phyloP scores from a whole-genome alignment of 2,113 vertebrate species.

The Odocoileus virginianus region DNA sequence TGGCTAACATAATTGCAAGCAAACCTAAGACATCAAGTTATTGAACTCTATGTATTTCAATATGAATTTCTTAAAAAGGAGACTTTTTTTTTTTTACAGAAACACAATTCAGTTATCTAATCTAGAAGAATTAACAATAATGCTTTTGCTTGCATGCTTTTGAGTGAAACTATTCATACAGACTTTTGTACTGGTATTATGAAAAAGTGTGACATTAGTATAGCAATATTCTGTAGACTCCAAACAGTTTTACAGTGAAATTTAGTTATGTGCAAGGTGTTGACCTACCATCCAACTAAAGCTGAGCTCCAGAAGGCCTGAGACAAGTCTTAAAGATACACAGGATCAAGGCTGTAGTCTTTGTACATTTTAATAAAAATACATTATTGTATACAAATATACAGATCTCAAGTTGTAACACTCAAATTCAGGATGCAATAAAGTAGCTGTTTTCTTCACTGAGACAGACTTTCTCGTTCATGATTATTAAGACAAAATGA shows the following conservation, averaged over 20 bases:
- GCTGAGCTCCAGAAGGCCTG: background rate
- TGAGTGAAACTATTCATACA: background rate
- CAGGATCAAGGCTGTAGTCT: background rate
- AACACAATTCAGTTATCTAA: background rate
- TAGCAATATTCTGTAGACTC: background rate
- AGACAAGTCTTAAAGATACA: conserved; percentile 26
- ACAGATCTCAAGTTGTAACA: conserved; percentile 39
- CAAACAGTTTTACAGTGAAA: background rate
- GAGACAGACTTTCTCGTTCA: background rate
- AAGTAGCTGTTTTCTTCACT: background rate
- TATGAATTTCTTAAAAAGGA: background rate
- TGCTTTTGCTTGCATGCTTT: background rate
- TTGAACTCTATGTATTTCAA: background rate
- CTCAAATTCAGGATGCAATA: conserved; percentile 25
- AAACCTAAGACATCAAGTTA: background rate
- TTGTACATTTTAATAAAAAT: conserved; percentile 66
- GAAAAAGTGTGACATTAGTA: background rate
- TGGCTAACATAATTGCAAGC: background rate
- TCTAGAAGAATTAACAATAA: background rate
- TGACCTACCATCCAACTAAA: background rate
- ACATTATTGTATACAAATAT: conserved; percentile 53
- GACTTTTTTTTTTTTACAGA: background rate
- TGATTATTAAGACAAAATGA: background rate
- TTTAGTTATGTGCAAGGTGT: background rate
- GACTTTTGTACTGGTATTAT: background rate